These are phyloP conservation scores for Stichodactyla helianthus DNA, from an alignment of 64 coral and sea anemone genomes.

Conservation along the genomic window DNA sequence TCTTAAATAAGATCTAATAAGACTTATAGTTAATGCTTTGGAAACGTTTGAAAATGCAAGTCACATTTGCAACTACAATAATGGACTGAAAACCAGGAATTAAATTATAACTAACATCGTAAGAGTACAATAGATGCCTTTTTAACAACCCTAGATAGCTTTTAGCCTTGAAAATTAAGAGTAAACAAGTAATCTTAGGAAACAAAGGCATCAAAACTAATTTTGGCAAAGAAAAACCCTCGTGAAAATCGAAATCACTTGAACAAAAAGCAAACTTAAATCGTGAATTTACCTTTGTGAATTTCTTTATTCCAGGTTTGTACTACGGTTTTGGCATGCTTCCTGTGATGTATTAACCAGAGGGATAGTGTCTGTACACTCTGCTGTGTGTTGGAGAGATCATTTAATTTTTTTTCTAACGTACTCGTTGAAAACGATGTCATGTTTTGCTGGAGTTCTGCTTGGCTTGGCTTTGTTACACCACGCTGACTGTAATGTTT, in stretches of 20 bases:
- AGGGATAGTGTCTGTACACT: slow-evolving; percentile 97
- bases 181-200: no score
- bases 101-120: no score
- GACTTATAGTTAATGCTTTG: no score
- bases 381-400: slow-evolving; percentile 94
- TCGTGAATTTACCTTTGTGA: slow-evolving; percentile 51
- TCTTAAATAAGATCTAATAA: no score
- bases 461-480: background rate
- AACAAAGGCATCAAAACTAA: background rate
- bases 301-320: slow-evolving; percentile 92
- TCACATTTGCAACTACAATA: no score
- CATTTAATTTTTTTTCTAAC: slow-evolving; percentile 91
- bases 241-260: background rate
- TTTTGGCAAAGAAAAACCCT: no score
- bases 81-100: no score
- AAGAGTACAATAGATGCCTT: no score
- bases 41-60: no score
- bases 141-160: no score
- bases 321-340: slow-evolving; percentile 91
- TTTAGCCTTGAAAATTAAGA: no score
- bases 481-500: background rate
- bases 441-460: slow-evolving; percentile 39
- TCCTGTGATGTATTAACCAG: slow-evolving; percentile 98
- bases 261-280: background rate
- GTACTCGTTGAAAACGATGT: slow-evolving; percentile 87